Percentiles rank a stretch among this genome's conserved stretches.
phyloP scores from a whole-genome alignment of 2,888 invertebrate genomes.

The Helleia helle region DNA sequence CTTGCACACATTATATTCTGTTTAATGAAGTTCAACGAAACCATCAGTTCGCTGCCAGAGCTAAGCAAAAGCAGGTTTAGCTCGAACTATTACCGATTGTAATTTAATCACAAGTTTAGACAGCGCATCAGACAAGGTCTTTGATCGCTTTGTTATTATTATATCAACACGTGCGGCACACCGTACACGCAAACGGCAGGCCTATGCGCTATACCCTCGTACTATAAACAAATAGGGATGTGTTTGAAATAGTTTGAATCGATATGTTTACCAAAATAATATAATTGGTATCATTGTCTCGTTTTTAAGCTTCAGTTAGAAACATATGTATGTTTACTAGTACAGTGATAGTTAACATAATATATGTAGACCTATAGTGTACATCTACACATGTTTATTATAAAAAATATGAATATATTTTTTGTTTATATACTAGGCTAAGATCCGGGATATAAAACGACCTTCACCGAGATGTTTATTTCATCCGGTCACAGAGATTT shows the following conservation, averaged over 20 bases:
- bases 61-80: constrained; percentile 13
- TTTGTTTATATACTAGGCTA: too few species aligned
- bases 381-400: too few species aligned
- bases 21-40: constrained; percentile 1
- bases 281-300: too few species aligned
- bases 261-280: background rate
- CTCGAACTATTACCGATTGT: constrained; percentile 27
- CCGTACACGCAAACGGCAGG: constrained; percentile 17
- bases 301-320: too few species aligned
- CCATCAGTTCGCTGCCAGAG: background rate
- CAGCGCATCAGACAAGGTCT: constrained; percentile 37
- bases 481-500: too few species aligned
- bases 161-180: constrained; percentile 42
- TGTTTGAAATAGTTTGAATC: background rate
- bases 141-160: constrained; percentile 57
- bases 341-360: too few species aligned
- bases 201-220: constrained; percentile 19
- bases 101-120: constrained; percentile 32
- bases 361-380: too few species aligned
- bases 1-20: too few species aligned
- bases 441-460: too few species aligned
- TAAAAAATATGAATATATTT: too few species aligned
- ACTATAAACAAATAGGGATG: constrained; percentile 26
- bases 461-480: too few species aligned
- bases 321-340: too few species aligned